A percentile compares a stretch with the other conserved stretches of the same genome.
phyloP scores from a whole-genome alignment of 2,113 vertebrate genomes.

The Mustela lutreola region DNA sequence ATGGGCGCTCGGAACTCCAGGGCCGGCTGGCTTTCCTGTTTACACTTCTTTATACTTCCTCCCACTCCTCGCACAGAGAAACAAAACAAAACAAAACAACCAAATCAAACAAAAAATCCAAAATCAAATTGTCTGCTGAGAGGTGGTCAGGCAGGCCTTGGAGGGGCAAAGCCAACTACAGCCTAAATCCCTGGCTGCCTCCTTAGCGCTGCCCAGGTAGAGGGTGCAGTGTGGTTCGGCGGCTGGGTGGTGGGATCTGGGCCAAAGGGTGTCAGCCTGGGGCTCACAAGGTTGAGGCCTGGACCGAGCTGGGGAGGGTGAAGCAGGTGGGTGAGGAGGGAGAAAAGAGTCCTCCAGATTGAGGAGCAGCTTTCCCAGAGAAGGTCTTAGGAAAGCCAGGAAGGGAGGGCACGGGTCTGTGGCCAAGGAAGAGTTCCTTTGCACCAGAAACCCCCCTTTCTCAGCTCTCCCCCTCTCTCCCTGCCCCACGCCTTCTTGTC shows the following conservation, averaged over 20 bases:
- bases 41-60: slow-evolving; percentile 91
- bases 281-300: slow-evolving; percentile 14
- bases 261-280: background rate
- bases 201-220: background rate
- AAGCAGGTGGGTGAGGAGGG: background rate
- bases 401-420: background rate
- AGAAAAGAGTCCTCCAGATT: background rate
- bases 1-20: slow-evolving; percentile 88
- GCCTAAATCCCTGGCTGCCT: background rate
- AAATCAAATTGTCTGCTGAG: slow-evolving; percentile 63
- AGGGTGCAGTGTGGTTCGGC: background rate
- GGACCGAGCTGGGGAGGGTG: background rate
- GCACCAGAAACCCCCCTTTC: background rate
- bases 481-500: background rate
- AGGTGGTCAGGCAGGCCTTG: slow-evolving; percentile 7
- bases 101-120: slow-evolving; percentile 74
- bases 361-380: background rate
- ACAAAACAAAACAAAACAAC: slow-evolving; percentile 64
- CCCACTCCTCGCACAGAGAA: slow-evolving; percentile 59
- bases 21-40: slow-evolving; percentile 94
- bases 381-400: background rate
- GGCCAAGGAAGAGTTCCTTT: background rate
- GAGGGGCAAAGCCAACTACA: slow-evolving; percentile 8
- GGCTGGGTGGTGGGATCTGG: background rate
- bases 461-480: background rate